Conservation (phyloP, 2,888 invertebrate genomes). For the Catocala nupta region DNA sequence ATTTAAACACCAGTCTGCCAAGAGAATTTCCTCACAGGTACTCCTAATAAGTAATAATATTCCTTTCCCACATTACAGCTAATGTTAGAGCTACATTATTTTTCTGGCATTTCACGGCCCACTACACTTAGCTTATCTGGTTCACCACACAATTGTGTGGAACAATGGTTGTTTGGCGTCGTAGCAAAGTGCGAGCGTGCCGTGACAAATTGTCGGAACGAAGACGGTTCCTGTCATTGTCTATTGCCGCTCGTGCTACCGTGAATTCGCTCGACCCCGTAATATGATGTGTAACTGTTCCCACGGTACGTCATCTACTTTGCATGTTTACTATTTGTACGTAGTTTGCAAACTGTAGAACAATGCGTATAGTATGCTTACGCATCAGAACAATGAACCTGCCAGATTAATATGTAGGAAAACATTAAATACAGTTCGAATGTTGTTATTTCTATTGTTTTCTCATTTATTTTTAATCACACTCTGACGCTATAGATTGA, state of each 20-base stretch:
- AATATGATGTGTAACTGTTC: constrained; percentile 60
- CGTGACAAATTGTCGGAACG: constrained; percentile 73
- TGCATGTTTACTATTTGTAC: constrained; percentile 41
- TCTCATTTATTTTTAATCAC: no score
- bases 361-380: no score
- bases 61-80: not conserved
- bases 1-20: constrained; percentile 4
- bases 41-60: constrained; percentile 5
- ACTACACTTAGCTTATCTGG: constrained; percentile 58
- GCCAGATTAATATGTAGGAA: no score
- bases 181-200: constrained; percentile 57
- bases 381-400: no score
- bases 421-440: no score
- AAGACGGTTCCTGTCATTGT: constrained; percentile 79
- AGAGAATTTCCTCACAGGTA: constrained; percentile 9
- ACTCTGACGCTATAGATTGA: no score
- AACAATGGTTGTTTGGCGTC: constrained; percentile 60
- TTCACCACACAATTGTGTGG: constrained; percentile 61
- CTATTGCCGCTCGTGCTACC: constrained; percentile 63
- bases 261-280: constrained; percentile 60
- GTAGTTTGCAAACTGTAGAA: constrained; percentile 11
- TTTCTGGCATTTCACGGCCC: constrained; percentile 51
- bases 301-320: constrained; percentile 58
- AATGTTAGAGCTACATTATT: constrained; percentile 8
- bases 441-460: no score